These are phyloP conservation scores for Plectrocnemia conspersa DNA, from an alignment of 1,140 invertebrate species.

Conservation along the genomic window DNA sequence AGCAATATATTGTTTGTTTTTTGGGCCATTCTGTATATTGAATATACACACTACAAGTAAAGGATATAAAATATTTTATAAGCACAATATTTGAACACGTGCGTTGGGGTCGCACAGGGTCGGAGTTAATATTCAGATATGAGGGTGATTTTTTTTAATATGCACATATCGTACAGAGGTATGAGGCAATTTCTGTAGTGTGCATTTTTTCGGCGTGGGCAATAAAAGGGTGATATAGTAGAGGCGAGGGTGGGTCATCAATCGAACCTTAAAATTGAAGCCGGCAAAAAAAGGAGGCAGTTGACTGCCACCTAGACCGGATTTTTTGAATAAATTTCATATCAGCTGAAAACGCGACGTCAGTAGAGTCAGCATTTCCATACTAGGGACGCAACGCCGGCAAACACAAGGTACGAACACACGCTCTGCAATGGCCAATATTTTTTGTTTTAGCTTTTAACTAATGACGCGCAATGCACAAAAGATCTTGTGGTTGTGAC, in stretches of 20 bases:
- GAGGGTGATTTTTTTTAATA: slow-evolving; percentile 5
- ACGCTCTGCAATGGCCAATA: too few relatives aligned
- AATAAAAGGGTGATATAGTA: slow-evolving; percentile 20
- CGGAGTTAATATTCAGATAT: background rate
- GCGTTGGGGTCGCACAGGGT: too few relatives aligned
- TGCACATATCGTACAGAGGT: background rate
- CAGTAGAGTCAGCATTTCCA: slow-evolving; percentile 14
- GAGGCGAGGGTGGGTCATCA: slow-evolving; percentile 11
- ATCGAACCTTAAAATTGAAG: slow-evolving; percentile 25
- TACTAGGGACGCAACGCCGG: too few relatives aligned
- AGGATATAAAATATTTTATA: too few relatives aligned
- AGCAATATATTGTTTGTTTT: too few relatives aligned
- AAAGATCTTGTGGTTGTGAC: too few relatives aligned
- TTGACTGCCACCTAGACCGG: background rate
- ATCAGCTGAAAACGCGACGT: slow-evolving; percentile 13
- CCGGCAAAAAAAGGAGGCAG: background rate
- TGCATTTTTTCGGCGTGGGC: background rate
- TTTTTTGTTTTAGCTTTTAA: too few relatives aligned
- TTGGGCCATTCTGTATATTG: too few relatives aligned
- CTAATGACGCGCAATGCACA: too few relatives aligned
- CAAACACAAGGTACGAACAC: too few relatives aligned
- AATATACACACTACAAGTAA: too few relatives aligned
- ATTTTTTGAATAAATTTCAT: slow-evolving; percentile 29
- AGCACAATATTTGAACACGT: too few relatives aligned
- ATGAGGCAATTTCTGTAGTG: background rate